phyloP scores from a whole-genome alignment of 2,888 invertebrate species.

The Galerucella calmariensis region DNA sequence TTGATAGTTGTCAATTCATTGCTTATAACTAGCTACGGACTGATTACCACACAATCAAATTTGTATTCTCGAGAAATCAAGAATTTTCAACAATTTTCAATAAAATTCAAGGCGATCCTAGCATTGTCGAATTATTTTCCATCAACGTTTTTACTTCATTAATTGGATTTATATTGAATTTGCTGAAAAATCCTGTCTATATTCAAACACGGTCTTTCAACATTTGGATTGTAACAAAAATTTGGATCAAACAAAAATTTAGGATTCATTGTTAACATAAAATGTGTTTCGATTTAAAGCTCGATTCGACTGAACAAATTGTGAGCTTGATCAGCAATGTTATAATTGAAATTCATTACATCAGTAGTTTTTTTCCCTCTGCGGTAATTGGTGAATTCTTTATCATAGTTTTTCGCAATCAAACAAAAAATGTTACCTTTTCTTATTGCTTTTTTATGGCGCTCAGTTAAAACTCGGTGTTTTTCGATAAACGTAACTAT shows the following conservation, averaged over 20 bases:
- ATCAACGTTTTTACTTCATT: too few species aligned
- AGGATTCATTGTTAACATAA: not conserved
- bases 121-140: too few species aligned
- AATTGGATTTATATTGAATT: not conserved
- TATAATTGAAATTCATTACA: slow-evolving; percentile 5
- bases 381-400: not conserved
- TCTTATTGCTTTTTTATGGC: not conserved
- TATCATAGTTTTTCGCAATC: not conserved
- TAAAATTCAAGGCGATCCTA: too few species aligned
- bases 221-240: not conserved
- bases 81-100: too few species aligned
- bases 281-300: not conserved
- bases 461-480: too few species aligned
- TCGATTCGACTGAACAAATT: not conserved
- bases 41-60: too few species aligned
- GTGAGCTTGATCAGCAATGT: slow-evolving; percentile 12
- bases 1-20: too few species aligned
- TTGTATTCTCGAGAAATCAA: too few species aligned
- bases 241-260: slow-evolving; percentile 7
- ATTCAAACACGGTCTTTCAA: not conserved
- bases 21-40: too few species aligned
- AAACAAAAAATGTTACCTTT: not conserved
- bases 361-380: not conserved
- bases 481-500: too few species aligned
- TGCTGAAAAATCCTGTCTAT: not conserved